Percentiles rank a stretch among this genome's conserved stretches.
Evolutionary conservation across 2,888 invertebrate genomes (phyloP).

Genomic region (Minunthozetes semirufus): DNA sequence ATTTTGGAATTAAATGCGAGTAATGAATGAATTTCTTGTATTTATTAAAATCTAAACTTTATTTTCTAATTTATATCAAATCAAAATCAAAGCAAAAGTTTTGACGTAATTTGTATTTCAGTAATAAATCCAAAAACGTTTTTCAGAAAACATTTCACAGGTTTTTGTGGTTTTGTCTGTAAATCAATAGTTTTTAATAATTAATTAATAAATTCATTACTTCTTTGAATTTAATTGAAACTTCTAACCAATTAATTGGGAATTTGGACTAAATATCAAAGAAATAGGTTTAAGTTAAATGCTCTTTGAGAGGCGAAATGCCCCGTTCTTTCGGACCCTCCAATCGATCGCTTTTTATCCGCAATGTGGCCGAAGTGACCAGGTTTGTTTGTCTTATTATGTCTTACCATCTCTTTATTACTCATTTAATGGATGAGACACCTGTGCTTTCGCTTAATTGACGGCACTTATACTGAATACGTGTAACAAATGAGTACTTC

Average conservation of each 20-base stretch:
- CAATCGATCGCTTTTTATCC: constrained; percentile 11
- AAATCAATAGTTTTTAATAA: background rate
- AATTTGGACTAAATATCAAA: background rate
- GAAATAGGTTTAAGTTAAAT: background rate
- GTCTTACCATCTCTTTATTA: background rate
- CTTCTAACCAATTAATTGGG: background rate
- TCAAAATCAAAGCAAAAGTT: background rate
- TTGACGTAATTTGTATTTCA: background rate
- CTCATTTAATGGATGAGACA: background rate
- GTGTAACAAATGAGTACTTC: background rate
- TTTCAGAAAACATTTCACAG: background rate
- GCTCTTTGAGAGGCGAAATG: background rate
- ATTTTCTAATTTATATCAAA: background rate
- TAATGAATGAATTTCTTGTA: no score
- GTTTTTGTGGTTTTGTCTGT: background rate
- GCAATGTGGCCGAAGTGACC: constrained; percentile 25
- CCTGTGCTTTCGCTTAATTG: background rate
- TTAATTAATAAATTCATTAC: background rate
- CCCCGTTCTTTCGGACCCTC: constrained; percentile 4
- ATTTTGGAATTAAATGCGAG: no score
- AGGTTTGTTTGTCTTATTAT: background rate
- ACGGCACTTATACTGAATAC: background rate
- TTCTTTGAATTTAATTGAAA: background rate
- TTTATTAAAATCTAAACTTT: no score
- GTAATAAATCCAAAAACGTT: background rate